Base-by-base conservation (phyloP, 2,113 vertebrate species). In the Prochilodus magdalenae region DNA sequence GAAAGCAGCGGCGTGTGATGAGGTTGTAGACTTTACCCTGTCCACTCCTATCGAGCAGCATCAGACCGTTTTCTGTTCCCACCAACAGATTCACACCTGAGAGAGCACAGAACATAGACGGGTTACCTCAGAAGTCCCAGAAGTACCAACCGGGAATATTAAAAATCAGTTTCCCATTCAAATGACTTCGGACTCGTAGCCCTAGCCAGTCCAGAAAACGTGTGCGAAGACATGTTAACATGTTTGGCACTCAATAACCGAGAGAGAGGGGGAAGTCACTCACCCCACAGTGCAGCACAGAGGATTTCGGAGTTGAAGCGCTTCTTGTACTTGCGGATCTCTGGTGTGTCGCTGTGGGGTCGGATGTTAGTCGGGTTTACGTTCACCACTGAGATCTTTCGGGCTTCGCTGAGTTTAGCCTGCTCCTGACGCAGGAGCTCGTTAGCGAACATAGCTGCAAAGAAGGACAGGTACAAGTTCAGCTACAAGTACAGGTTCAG, bases 301-400 rank as follows among this genome's bases (percentile, higher is more conserved):
- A 99, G 95, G 82, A 99, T 99, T 94, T 99, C 98, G 0, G 98
- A 99, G 92, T 98, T 99, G 95, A 99, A 99, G 85, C 97, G 96
- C 74, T 99, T 99, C 95, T 99, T 99, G 92, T 99, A 99, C 83
- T 99, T 99, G 78, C 97, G 96, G 89, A 99, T 99, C 95, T 99
- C 98, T 0, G 98, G 97, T 0, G 98, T 98, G 92, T 99, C 98
- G 0, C 97, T 99, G 90, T 99, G 97, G 63, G 98, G 97, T 24
- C 97, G 93, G 90, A 98, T 99, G 94, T 99, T 99, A 79, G 97
- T 98, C 12, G 98, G 98, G 88, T 99, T 99, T 82, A 99, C 98
- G 0, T 99, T 99, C 86, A 99, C 97, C 91, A 99, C 97, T 0
- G 97, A 99, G 92, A 98, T 98, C 93, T 99, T 99, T 70, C 98